phyloP scores from a whole-genome alignment of 2,797 vertebrate species.

The Selene dorsalis region DNA sequence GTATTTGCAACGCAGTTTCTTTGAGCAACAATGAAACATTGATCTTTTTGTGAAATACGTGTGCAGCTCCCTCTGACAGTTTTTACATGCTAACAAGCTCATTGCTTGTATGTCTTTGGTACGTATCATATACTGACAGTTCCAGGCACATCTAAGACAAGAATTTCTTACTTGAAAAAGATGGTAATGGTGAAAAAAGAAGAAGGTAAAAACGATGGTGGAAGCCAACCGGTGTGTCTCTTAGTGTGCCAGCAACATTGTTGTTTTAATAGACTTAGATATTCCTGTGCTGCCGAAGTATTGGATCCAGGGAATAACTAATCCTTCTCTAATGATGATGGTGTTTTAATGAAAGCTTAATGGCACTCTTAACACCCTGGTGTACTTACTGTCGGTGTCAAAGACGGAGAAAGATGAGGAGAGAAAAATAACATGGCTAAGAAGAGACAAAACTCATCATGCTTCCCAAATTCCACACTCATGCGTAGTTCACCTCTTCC shows the following conservation, averaged over 20 bases:
- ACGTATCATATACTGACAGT: not conserved
- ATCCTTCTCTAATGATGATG: constrained; percentile 84
- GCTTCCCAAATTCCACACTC: not conserved
- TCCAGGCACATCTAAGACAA: not conserved
- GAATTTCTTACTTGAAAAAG: not conserved
- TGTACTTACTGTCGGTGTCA: constrained; percentile 65
- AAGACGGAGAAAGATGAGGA: constrained; percentile 53
- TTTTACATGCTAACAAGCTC: constrained; percentile 22
- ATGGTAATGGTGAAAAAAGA: not conserved
- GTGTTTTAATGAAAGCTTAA: constrained; percentile 84
- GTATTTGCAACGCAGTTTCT: not conserved
- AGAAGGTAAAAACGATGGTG: not conserved
- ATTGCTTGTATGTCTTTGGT: constrained; percentile 13
- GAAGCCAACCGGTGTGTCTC: constrained; percentile 43
- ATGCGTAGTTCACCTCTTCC: not conserved
- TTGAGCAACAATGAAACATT: not conserved
- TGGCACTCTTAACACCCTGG: constrained; percentile 72
- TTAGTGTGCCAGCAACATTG: constrained; percentile 44
- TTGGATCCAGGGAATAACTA: constrained; percentile 74
- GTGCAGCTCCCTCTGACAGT: not conserved
- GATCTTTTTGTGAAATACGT: not conserved
- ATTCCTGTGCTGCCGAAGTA: constrained; percentile 69
- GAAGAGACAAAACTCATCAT: not conserved
- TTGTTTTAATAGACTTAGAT: constrained; percentile 79
- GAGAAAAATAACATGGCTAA: not conserved